A percentile compares a stretch with the other conserved stretches of the same genome.
Evolutionary conservation across 2,113 vertebrate genomes (phyloP).

Genomic region (Ciconia maguari): DNA sequence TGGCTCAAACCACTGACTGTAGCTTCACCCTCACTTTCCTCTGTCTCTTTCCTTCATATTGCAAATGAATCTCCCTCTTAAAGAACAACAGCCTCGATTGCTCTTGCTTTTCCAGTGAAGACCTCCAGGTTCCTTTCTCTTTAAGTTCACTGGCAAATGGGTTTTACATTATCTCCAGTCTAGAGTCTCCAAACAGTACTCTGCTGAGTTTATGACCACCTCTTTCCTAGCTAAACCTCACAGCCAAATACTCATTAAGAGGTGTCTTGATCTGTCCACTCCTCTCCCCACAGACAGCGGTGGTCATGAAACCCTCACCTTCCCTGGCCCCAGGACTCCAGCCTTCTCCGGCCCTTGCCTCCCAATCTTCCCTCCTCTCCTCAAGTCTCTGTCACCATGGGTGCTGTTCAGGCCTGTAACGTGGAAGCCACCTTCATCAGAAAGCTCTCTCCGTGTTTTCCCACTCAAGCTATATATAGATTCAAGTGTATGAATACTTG

Average conservation of each 20-base stretch:
- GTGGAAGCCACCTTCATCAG: background rate
- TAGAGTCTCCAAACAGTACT: background rate
- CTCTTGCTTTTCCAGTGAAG: background rate
- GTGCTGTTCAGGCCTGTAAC: background rate
- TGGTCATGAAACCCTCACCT: background rate
- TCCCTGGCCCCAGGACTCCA: background rate
- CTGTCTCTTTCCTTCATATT: background rate
- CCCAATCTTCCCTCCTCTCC: background rate
- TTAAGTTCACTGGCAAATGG: background rate
- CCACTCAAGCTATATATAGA: background rate
- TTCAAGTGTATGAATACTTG: background rate
- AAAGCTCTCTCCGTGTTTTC: background rate
- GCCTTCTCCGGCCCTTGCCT: background rate
- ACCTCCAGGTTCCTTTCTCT: background rate
- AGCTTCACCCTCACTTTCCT: background rate
- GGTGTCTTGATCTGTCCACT: background rate
- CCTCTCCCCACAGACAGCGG: background rate
- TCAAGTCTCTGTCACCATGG: background rate
- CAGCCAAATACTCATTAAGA: background rate
- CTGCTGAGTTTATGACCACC: background rate
- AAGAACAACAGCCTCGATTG: background rate
- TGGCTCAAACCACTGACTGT: background rate
- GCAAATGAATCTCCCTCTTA: background rate
- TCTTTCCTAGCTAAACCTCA: background rate
- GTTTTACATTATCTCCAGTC: background rate